Base-by-base conservation (phyloP, 2,797 vertebrate species). In the Sylvilagus floridanus region DNA sequence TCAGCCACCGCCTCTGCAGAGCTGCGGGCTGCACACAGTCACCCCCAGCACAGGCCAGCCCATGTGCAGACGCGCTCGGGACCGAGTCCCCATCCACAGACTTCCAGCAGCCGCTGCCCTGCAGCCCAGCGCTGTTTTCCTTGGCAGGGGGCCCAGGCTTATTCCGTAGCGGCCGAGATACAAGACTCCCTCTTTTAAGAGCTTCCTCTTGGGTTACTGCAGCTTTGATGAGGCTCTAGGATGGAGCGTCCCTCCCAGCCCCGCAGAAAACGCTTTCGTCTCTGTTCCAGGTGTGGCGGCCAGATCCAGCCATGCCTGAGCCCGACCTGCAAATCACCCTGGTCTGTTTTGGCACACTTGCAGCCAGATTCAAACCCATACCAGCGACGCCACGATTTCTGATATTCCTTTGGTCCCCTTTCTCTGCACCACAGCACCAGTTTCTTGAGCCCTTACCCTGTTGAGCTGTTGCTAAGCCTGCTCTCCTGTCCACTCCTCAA, bases 101-200 rank as follows among this genome's bases (percentile, higher is more conserved):
- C 63, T 60, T 60, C 73, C 30, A 10, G 68, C 37, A 52, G 63
- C 86, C 54, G 52, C 62, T 30, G 82, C 73, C 86, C 88, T 24
- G 21, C 77, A 2, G 30, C 65, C 28, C 8, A 42, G 91, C 76
- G 63, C 79, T 96, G 92, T 92, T 96, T 94, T 84, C 77, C 63
- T 96, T 96, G 97, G 97, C 96, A 0, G 28, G 1, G 10, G 57
- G 93, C 97, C 96, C 79, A 30, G 83, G 83, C 84, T 86, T 92
- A 93, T 93, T 97, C 68, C 73, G 72, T 68, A 94, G 94, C 3
- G 3, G 52, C 86, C 14, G 60, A 88, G 94, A 95, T 24, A 37
- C 90, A 83, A 66, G 73, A 96, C 86, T 96, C 94, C 95, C 89
- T 95, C 90, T 96, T 95, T 95, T 89, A 93, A 95, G 95, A 96